Evolutionary conservation across 2,797 vertebrate species (phyloP), one percentile per base, ranked within the genome.

Genomic region (Scleropages formosus): DNA sequence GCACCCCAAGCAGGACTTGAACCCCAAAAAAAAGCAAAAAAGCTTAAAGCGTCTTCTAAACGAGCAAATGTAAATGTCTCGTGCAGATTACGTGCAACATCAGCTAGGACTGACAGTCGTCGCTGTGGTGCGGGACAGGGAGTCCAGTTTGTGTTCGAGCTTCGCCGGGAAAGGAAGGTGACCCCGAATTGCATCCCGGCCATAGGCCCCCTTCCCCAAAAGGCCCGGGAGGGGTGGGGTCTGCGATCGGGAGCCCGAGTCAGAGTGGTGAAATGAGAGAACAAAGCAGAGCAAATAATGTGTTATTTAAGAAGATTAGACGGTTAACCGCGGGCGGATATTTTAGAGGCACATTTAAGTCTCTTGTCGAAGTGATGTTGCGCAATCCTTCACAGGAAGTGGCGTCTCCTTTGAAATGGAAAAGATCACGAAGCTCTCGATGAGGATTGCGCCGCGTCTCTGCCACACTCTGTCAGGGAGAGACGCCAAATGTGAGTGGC

Each of bases 391-490:
- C 16, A 31, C 64, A 78, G 63, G 74, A 68, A 74, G 63, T 78
- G 72, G 63, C 72, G 74, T 74, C 78, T 74, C 63, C 76, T 78
- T 74, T 78, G 76, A 78, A 74, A 78, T 60, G 64, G 56, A 67
- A 78, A 68, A 74, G 76, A 78, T 69, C 64, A 73, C 53, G 68
- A 63, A 51, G 66, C 72, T 69, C 20, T 60, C 61, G 63, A 69
- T 67, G 65, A 74, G 62, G 44, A 69, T 68, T 63, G 49, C 16
- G 26, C 62, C 47, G 63, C 26, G 56, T 26, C 63, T 68, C 64
- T 31, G 71, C 72, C 39, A 46, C 16, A 24, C 39, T 77, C 77
- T 72, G 60, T 65, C 53, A 58, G 27, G 66, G 60, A 73, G 62
- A 53, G 44, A 59, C 56, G 68, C 26, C 20, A 61, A 74, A 68